phyloP scores from a whole-genome alignment of 2,113 vertebrate genomes.

The Ceuthmochares aereus region DNA sequence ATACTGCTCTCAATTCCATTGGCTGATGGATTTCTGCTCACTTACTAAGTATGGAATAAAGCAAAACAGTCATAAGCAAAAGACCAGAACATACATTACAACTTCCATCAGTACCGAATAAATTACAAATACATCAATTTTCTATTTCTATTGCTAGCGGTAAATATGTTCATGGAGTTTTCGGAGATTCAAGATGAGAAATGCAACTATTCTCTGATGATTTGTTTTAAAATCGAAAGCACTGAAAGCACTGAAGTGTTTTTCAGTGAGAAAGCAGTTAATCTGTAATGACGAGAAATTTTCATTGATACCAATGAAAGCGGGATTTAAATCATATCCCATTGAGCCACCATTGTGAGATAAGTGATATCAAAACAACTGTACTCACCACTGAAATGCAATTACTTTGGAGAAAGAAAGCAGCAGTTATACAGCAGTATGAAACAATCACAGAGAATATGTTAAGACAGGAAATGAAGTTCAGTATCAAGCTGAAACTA shows the following conservation, averaged over 20 bases:
- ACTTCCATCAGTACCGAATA: neutral
- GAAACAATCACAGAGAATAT: constrained; percentile 9
- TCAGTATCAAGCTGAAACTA: neutral
- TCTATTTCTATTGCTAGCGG: neutral
- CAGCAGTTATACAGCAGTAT: constrained; percentile 43
- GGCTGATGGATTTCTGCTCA: neutral
- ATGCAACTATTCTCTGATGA: neutral
- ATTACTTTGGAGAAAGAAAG: constrained; percentile 64
- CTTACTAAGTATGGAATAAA: neutral
- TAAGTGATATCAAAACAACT: constrained; percentile 52
- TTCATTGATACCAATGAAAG: neutral
- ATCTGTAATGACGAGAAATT: neutral
- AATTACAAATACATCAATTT: neutral
- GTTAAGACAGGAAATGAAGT: neutral
- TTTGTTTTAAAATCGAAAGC: neutral
- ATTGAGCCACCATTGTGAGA: neutral
- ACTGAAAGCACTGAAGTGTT: neutral
- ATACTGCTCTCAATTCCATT: neutral
- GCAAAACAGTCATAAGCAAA: neutral
- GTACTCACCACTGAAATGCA: constrained; percentile 68
- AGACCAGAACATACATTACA: neutral
- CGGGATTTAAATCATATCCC: neutral
- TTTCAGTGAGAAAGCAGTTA: neutral
- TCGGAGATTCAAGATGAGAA: neutral
- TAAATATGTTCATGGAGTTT: neutral